phyloP scores from a whole-genome alignment of 1,140 invertebrate genomes.

The Ladona fulva region DNA sequence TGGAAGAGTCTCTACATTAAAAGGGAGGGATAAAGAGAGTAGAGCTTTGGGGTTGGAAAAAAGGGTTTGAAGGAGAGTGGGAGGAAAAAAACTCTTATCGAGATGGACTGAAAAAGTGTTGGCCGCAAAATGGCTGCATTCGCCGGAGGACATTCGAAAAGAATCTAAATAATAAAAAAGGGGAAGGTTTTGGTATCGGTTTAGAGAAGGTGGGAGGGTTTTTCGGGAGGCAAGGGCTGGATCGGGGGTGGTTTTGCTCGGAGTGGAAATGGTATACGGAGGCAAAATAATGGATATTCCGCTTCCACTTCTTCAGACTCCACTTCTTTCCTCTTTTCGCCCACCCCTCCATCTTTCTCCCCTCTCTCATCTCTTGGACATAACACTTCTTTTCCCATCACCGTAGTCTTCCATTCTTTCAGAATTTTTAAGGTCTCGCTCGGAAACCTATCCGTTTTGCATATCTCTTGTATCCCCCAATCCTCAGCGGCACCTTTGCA shows the following conservation, averaged over 20 bases:
- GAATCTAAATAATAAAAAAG: slow-evolving; percentile 9
- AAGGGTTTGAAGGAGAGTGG: background rate
- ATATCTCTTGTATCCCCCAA: no score
- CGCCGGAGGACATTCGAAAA: background rate
- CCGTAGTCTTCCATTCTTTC: background rate
- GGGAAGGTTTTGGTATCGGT: background rate
- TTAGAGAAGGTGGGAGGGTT: background rate
- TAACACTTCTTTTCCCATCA: background rate
- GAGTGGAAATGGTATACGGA: background rate
- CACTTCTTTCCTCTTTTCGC: background rate
- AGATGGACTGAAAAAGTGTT: background rate
- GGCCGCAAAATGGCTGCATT: background rate
- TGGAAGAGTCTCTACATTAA: background rate
- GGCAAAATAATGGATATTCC: slow-evolving; percentile 3
- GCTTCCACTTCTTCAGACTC: background rate
- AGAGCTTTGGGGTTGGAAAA: background rate
- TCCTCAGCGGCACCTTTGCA: no score
- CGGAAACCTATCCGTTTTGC: background rate
- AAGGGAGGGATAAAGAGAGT: background rate
- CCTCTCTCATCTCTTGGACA: background rate
- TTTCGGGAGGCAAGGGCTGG: background rate
- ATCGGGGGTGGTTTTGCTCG: background rate
- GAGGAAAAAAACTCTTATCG: background rate
- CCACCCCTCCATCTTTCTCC: background rate
- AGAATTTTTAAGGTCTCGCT: background rate